Evolutionary conservation across 2,797 vertebrate species (phyloP), one percentile per base, ranked within the genome.

Genomic region (Eulemur mongoz): DNA sequence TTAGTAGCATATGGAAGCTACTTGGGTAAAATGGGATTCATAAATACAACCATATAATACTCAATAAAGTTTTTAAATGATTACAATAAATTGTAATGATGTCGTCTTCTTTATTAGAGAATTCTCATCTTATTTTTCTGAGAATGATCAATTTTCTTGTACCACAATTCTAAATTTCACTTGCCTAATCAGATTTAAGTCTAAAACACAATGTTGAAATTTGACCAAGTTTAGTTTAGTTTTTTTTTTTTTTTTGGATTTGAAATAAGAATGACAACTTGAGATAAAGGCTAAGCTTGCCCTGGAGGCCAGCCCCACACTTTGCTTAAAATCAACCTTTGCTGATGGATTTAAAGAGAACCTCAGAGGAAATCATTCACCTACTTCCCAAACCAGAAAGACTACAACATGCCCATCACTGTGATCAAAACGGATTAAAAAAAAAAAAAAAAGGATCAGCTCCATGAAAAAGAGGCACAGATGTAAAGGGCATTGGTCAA

Each of bases 1-100:
- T 98, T 98, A 98, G 96, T 79, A 90, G 95, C 93, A 96, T 94
- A 98, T 97, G 97, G 98, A 98, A 97, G 81, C 91, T 94, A 97
- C 87, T 98, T 96, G 96, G 95, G 93, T 97, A 96, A 98, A 96
- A 96, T 91, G 94, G 96, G 97, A 97, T 86, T 87, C 54, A 91
- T 43, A 97, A 96, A 97, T 96, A 95, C 61, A 95, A 97, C 96
- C 97, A 92, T 95, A 73, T 76, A 93, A 87, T 52, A 32, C 32
- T 59, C 90, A 89, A 50, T 38, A 92, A 87, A 78, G 48, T 85
- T 52, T 80, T 83, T 17, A 91, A 88, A 43, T 84, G 69, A 67
- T 91, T 75, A 82, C 88, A 91, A 91, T 18, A 89, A 91, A 52
- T 76, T 91, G 9, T 25, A 72, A 76, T 48, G 40, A 86, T 78